Evolutionary conservation across 1,140 invertebrate genomes (phyloP).

Genomic region (Trichoplusia ni): DNA sequence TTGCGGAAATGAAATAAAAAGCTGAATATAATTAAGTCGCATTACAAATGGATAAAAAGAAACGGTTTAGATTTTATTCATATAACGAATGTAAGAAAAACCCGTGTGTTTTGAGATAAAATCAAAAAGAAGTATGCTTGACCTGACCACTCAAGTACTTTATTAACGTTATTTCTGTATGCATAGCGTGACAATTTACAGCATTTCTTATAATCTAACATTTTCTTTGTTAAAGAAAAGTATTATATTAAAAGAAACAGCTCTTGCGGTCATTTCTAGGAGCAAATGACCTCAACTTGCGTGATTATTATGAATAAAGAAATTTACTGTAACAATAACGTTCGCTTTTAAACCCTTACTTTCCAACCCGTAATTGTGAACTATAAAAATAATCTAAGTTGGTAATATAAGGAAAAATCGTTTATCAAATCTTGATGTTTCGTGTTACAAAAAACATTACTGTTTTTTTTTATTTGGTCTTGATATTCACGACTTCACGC

Average conservation of each 20-base stretch:
- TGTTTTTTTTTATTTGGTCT: too few species aligned
- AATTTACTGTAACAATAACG: not conserved
- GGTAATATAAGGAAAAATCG: not conserved
- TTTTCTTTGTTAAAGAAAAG: slow-evolving; percentile 29
- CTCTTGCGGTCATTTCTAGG: not conserved
- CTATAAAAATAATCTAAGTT: not conserved
- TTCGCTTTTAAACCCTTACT: not conserved
- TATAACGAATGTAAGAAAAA: not conserved
- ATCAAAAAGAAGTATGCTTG: slow-evolving; percentile 19
- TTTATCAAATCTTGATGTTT: not conserved
- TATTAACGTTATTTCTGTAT: slow-evolving; percentile 33
- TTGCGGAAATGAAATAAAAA: too few species aligned
- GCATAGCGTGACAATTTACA: slow-evolving; percentile 39
- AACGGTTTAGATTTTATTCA: not conserved
- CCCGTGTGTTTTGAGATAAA: slow-evolving; percentile 20
- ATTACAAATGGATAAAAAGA: not conserved
- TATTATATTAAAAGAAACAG: slow-evolving; percentile 4
- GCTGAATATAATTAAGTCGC: not conserved
- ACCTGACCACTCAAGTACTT: slow-evolving; percentile 18
- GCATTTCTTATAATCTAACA: slow-evolving; percentile 30
- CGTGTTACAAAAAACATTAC: too few species aligned
- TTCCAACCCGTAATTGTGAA: not conserved
- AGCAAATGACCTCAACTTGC: slow-evolving; percentile 33
- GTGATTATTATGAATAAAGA: slow-evolving; percentile 32
- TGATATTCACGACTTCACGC: too few species aligned